phyloP scores from a whole-genome alignment of 2,113 vertebrate genomes.

The Lipophrys pholis region DNA sequence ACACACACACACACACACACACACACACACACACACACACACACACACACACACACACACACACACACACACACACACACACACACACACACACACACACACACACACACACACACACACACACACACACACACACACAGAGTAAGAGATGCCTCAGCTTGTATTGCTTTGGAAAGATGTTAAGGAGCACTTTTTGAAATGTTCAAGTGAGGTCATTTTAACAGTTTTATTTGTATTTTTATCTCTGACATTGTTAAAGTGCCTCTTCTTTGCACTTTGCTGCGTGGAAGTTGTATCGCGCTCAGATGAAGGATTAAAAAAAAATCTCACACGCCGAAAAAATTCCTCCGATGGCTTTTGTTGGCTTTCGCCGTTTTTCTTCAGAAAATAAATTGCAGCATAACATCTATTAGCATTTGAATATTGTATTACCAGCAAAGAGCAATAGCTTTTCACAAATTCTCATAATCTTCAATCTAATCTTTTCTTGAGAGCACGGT shows the following conservation, averaged over 20 bases:
- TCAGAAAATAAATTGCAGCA: conserved; percentile 67
- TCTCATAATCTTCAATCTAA: conserved; percentile 74
- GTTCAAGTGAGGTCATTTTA: conserved; percentile 62
- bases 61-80: conserved; percentile 14
- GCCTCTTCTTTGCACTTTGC: conserved; percentile 65
- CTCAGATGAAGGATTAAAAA: conserved; percentile 75
- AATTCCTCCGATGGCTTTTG: conserved; percentile 61
- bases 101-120: conserved; percentile 15
- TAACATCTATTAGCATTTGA: conserved; percentile 78
- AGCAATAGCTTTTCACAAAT: conserved; percentile 71
- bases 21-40: conserved; percentile 15
- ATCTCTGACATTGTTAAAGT: conserved; percentile 69
- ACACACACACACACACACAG: conserved; percentile 20
- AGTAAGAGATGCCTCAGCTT: not conserved
- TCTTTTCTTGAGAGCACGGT: conserved; percentile 73
- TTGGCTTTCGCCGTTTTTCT: conserved; percentile 68
- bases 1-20: conserved; percentile 18
- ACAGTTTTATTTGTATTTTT: conserved; percentile 63
- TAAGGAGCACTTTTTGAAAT: conserved; percentile 37
- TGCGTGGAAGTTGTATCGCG: conserved; percentile 64
- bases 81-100: conserved; percentile 17
- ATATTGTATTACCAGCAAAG: conserved; percentile 68
- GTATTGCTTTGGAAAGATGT: conserved; percentile 33
- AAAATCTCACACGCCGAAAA: conserved; percentile 71
- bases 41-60: conserved; percentile 19